These are phyloP conservation scores for Gobio gobio DNA, from an alignment of 2,113 vertebrate species.

Conservation along the genomic window DNA sequence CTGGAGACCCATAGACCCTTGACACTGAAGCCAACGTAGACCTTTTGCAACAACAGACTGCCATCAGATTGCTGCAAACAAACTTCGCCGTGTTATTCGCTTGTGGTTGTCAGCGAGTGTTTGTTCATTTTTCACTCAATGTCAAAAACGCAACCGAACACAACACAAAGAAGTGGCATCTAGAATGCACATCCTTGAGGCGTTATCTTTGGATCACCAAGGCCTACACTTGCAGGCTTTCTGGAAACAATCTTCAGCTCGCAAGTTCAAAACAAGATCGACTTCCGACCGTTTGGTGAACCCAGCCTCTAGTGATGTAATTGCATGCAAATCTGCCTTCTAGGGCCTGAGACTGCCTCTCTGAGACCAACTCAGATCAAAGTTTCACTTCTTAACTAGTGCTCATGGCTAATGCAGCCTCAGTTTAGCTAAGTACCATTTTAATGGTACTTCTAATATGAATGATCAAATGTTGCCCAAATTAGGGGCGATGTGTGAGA, in stretches of 20 bases:
- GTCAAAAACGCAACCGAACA: not conserved
- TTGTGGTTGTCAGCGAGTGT: not conserved
- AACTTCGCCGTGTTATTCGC: not conserved
- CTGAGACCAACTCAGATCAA: constrained; percentile 45
- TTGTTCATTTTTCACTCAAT: not conserved
- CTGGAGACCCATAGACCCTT: constrained; percentile 18
- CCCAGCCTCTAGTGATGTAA: constrained; percentile 44
- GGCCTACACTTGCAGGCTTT: not conserved
- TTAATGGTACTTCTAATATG: constrained; percentile 28
- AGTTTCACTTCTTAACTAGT: constrained; percentile 44
- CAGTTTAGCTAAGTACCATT: constrained; percentile 43
- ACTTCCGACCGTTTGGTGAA: constrained; percentile 30
- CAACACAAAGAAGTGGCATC: not conserved
- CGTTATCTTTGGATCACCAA: not conserved
- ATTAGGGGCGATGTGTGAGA: constrained; percentile 10
- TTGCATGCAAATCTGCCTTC: constrained; percentile 47
- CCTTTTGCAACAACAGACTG: not conserved
- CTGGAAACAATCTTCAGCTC: not conserved
- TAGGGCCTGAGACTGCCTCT: constrained; percentile 8
- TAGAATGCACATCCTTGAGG: not conserved
- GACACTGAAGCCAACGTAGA: constrained; percentile 19
- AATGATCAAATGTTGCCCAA: constrained; percentile 39
- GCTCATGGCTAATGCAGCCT: constrained; percentile 39
- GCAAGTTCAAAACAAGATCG: constrained; percentile 12
- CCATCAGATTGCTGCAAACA: not conserved